Conservation (phyloP, 1,140 invertebrate genomes). For the Anastrepha obliqua region DNA sequence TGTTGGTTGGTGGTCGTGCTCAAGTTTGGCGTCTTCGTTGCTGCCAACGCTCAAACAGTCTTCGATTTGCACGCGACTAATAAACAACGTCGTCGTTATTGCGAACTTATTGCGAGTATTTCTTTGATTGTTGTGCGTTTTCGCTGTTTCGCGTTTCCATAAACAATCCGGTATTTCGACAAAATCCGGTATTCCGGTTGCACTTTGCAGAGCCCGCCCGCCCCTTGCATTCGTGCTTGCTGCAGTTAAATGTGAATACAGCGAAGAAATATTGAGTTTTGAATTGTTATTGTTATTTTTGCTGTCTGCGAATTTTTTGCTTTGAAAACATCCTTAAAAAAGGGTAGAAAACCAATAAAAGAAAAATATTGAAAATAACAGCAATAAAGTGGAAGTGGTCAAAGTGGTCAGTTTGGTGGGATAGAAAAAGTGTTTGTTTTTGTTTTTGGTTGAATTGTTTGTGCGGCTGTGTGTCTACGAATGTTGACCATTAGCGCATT, state of each 20-base stretch:
- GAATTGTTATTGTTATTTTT: not conserved
- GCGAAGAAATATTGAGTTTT: not conserved
- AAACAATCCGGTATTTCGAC: not conserved
- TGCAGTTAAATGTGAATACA: conserved; percentile 28
- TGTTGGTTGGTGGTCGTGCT: not conserved
- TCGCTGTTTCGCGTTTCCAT: not conserved
- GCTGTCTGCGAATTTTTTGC: not conserved
- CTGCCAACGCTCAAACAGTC: conserved; percentile 8
- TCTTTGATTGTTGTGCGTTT: not conserved
- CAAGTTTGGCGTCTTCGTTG: not conserved
- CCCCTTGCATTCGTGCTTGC: not conserved
- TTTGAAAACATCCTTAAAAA: conserved; percentile 13
- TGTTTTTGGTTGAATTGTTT: not conserved
- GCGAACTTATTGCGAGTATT: not conserved
- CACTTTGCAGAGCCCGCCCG: conserved; percentile 22
- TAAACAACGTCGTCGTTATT: conserved; percentile 5
- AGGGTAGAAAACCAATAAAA: not conserved
- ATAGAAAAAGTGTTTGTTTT: not conserved
- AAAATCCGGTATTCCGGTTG: conserved; percentile 20
- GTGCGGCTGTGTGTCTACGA: not conserved
- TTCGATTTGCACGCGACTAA: conserved; percentile 32
- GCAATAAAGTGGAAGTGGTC: conserved; percentile 31
- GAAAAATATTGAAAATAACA: not conserved
- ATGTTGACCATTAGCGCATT: not conserved
- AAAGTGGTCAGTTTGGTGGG: conserved; percentile 36